A percentile compares a stretch with the other conserved stretches of the same genome.
Conservation (phyloP, 2,888 invertebrate genomes). For the Seira ritae region DNA sequence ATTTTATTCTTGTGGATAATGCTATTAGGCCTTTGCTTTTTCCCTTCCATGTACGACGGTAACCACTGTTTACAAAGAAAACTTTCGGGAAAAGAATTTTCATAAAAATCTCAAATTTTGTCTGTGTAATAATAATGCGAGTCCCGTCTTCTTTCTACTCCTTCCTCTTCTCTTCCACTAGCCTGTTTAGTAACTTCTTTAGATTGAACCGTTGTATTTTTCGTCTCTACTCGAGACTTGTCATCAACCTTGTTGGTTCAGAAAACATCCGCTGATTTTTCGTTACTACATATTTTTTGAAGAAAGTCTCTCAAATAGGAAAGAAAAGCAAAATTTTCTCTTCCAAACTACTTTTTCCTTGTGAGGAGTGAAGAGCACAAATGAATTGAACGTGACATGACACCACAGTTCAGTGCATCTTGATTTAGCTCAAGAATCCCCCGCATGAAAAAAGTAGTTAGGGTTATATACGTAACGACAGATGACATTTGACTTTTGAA, state of each 20-base stretch:
- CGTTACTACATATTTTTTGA: not conserved
- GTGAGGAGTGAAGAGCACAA: not conserved
- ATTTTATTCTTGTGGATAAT: slow-evolving; percentile 42
- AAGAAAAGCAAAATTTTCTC: not conserved
- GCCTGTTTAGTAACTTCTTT: too few relatives aligned
- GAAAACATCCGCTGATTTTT: not conserved
- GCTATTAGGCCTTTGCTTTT: slow-evolving; percentile 38
- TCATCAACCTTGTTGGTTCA: not conserved
- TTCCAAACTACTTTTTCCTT: too few relatives aligned
- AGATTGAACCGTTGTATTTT: too few relatives aligned
- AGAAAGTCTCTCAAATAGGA: not conserved
- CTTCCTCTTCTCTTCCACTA: too few relatives aligned
- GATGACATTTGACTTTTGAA: slow-evolving; percentile 32
- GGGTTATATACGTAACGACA: slow-evolving; percentile 20
- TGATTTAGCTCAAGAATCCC: not conserved
- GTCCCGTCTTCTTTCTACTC: not conserved
- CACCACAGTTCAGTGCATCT: slow-evolving; percentile 6
- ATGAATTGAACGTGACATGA: slow-evolving; percentile 13
- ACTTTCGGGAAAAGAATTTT: not conserved
- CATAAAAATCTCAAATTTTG: too few relatives aligned
- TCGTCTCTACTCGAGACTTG: not conserved
- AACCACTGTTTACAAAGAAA: not conserved
- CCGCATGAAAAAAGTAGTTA: not conserved
- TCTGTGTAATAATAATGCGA: not conserved
- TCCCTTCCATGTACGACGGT: slow-evolving; percentile 6